Evolutionary conservation across 2,113 vertebrate genomes (phyloP).

Genomic region (Tachuris rubrigastra): DNA sequence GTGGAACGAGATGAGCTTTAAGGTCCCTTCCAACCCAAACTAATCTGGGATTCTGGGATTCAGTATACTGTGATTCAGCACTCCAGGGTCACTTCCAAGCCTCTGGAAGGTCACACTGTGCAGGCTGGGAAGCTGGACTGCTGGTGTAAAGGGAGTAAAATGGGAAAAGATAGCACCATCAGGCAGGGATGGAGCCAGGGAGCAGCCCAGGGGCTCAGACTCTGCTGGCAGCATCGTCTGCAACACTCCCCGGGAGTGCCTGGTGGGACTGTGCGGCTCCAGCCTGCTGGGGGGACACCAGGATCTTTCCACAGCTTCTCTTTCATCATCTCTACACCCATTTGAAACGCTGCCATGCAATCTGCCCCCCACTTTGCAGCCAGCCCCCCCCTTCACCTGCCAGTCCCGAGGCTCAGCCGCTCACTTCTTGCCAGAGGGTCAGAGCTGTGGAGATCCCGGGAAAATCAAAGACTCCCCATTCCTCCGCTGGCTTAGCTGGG

Average conservation of each 20-base stretch:
- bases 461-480: slow-evolving; percentile 30
- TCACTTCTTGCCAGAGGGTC: rapidly evolving
- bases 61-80: too few species aligned
- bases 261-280: neutral
- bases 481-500: neutral
- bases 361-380: neutral
- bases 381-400: neutral
- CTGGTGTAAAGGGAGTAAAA: neutral
- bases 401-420: neutral
- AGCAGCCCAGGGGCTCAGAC: neutral
- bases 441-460: neutral
- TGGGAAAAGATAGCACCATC: neutral
- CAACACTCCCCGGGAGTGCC: neutral
- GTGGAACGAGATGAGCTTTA: neutral
- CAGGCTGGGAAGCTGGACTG: neutral
- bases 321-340: neutral
- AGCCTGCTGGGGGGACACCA: neutral
- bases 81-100: neutral
- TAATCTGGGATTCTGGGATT: neutral
- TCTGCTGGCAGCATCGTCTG: neutral
- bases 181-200: neutral
- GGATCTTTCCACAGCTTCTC: neutral
- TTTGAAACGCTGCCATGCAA: neutral
- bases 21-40: neutral
- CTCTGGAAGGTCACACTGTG: rapidly evolving